Conservation (phyloP, 2,888 invertebrate genomes). For the Habroteleia sp. region DNA sequence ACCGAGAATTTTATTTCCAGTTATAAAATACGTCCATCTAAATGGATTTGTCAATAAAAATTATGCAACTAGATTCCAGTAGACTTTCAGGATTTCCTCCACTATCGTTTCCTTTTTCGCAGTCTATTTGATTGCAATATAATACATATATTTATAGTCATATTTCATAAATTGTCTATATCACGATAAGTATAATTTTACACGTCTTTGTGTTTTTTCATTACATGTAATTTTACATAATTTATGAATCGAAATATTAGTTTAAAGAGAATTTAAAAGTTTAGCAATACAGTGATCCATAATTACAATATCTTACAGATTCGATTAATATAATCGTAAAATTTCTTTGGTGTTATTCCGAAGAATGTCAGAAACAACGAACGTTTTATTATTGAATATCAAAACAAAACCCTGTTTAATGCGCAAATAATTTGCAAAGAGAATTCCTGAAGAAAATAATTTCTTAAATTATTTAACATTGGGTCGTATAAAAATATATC, state of each 20-base stretch:
- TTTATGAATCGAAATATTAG: slow-evolving; percentile 60
- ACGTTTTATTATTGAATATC: too few relatives aligned
- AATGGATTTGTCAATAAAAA: slow-evolving; percentile 34
- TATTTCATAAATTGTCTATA: slow-evolving; percentile 63
- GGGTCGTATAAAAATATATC: slow-evolving; percentile 9
- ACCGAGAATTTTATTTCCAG: slow-evolving; percentile 18
- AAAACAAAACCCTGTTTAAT: too few relatives aligned
- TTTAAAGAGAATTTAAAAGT: slow-evolving; percentile 63
- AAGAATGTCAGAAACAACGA: slow-evolving; percentile 3
- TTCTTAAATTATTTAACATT: too few relatives aligned
- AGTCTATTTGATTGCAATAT: slow-evolving; percentile 73
- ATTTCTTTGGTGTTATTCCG: slow-evolving; percentile 55
- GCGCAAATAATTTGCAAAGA: too few relatives aligned
- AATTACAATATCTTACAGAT: slow-evolving; percentile 80
- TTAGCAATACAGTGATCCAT: slow-evolving; percentile 73
- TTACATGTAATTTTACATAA: slow-evolving; percentile 53
- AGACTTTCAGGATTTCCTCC: slow-evolving; percentile 59
- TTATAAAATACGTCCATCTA: slow-evolving; percentile 41
- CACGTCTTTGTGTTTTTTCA: slow-evolving; percentile 48
- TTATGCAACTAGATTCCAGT: slow-evolving; percentile 57
- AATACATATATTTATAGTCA: slow-evolving; percentile 73
- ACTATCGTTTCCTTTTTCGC: slow-evolving; percentile 15
- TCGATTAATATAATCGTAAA: slow-evolving; percentile 55
- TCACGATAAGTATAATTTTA: slow-evolving; percentile 67
- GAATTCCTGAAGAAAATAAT: too few relatives aligned